Evolutionary conservation across 2,113 vertebrate genomes (phyloP), one percentile per base, ranked within the genome.

Genomic region (Crotalus viridis): DNA sequence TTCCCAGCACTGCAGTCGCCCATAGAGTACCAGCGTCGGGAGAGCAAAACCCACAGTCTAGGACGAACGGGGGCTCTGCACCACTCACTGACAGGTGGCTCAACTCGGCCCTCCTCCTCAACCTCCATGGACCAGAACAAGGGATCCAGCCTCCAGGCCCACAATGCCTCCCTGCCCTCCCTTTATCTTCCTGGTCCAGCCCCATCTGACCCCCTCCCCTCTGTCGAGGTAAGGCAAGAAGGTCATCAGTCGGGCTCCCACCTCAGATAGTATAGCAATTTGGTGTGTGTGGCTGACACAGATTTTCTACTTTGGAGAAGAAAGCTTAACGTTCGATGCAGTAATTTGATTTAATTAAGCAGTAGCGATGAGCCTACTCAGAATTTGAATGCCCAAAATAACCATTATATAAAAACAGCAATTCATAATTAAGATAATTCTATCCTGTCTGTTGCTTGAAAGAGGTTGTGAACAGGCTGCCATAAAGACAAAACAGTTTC

Each of bases 11-110:
- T 99, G 96, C 98, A 99, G 96, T 99, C 98, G 0, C 99, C 99
- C 28, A 99, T 99, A 61, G 98, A 99, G 95, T 99, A 99, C 97
- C 98, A 99, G 97, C 98, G 98, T 28, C 96, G 98, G 43, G 99
- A 99, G 96, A 98, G 98, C 96, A 98, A 99, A 96, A 99, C 98
- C 93, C 99, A 98, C 94, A 99, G 98, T 96, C 97, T 99, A 93
- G 99, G 99, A 17, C 97, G 98, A 93, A 95, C 97, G 94, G 96
- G 98, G 97, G 74, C 97, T 96, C 48, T 93, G 22, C 92, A 95
- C 46, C 90, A 94, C 28, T 94, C 96, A 81, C 96, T 95, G 85
- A 95, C 95, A 74, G 94, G 94, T 24, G 89, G 85, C 46, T 46
- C 90, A 4, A 1, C 24, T 46, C 96, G 98, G 61, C 98, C 98